Conservation (phyloP, 2,797 vertebrate genomes). For the Thamnophis elegans region DNA sequence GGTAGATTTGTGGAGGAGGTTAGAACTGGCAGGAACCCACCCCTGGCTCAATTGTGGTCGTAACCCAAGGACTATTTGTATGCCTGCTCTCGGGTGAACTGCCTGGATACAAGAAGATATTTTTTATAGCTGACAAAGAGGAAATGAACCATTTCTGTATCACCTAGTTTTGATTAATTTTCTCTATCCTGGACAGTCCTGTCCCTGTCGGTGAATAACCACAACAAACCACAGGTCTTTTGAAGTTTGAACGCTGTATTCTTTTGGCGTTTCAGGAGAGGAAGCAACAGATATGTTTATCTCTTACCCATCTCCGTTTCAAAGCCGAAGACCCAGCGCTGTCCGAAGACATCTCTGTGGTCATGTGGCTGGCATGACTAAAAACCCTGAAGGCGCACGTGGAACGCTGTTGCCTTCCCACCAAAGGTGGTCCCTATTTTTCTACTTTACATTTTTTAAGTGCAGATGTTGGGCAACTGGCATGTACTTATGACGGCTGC, state of each 20-base stretch:
- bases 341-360: no score
- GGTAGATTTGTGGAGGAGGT: no score
- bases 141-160: background rate
- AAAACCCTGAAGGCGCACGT: no score
- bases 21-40: no score
- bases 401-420: no score
- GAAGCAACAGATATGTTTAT: background rate
- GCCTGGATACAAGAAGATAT: background rate
- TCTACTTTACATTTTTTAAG: no score
- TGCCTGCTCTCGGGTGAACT: background rate
- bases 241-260: background rate
- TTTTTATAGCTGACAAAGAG: background rate
- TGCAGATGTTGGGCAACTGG: no score
- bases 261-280: background rate
- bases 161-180: background rate
- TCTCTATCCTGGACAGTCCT: background rate
- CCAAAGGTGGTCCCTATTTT: no score
- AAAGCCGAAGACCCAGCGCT: no score
- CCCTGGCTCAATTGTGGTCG: no score
- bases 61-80: background rate
- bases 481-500: background rate
- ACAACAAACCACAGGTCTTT: background rate
- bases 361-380: no score
- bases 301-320: background rate
- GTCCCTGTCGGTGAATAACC: background rate